These are phyloP conservation scores for Valencia hispanica DNA, from an alignment of 2,797 vertebrate genomes.

Conservation along the genomic window DNA sequence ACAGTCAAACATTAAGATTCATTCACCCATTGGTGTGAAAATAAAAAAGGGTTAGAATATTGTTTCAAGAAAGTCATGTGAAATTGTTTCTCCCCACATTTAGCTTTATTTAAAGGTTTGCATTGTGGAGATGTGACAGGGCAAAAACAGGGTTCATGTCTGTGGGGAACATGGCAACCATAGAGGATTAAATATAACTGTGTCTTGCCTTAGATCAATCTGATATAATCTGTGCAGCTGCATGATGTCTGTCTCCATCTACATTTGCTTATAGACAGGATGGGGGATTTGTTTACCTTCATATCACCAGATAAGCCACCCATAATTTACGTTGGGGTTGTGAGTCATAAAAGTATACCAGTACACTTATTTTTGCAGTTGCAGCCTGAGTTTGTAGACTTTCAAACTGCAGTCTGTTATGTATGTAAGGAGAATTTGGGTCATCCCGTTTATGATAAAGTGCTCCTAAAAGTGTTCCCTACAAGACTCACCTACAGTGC, in stretches of 20 bases:
- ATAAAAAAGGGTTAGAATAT: not conserved
- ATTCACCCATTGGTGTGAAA: not conserved
- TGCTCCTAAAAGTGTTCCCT: constrained; percentile 13
- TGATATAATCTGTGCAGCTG: constrained; percentile 28
- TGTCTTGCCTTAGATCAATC: constrained; percentile 13
- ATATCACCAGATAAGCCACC: constrained; percentile 51
- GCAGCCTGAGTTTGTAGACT: not conserved
- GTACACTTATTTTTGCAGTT: constrained; percentile 1
- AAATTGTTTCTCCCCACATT: not conserved
- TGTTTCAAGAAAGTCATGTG: not conserved
- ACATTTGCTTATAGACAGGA: constrained; percentile 32
- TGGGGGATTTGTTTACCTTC: constrained; percentile 59
- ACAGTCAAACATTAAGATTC: not conserved
- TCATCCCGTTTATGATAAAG: not conserved
- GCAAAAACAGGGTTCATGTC: not conserved
- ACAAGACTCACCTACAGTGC: constrained; percentile 26
- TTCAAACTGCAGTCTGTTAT: not conserved
- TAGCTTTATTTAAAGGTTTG: not conserved
- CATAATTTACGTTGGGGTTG: constrained; percentile 35
- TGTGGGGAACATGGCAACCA: not conserved
- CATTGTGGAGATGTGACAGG: not conserved
- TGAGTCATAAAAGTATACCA: constrained; percentile 8
- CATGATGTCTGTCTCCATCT: constrained; percentile 20
- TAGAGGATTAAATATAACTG: not conserved
- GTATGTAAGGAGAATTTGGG: not conserved